Base-by-base conservation (phyloP, 1,140 invertebrate genomes). In the Drosophila prosaltans region DNA sequence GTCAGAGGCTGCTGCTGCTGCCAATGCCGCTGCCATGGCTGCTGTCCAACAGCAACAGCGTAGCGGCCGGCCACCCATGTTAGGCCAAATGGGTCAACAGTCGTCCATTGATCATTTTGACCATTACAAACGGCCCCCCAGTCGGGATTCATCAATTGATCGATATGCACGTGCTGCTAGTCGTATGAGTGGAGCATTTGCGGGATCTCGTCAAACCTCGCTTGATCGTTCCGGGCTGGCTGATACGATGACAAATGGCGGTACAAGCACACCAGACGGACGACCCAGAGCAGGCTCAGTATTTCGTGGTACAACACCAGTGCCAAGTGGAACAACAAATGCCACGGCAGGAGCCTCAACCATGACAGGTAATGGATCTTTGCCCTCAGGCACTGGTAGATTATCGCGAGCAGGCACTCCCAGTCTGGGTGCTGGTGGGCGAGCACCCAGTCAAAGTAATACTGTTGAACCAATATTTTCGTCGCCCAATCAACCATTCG, bases 41-140 rank as follows among this genome's bases (percentile, higher is more conserved):
- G 54, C 74, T 41, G 51, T 74, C 21, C 72, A 80, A 26, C 81
- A 91, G 85, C 93, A 93, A 91, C 78, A 94, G 93, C 21, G 93
- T 92, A 93, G 28, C 93, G 93, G 32, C 88, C 39, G 85, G n/a
- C 93, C 94, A 5, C 94, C 94, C 9, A 93, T 93, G 79, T 65
- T 94, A 65, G 93, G 93, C n/a, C 92, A 92, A 59, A 92, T 91
- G 45, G 91, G 92, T 6, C 94, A 94, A 78, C 93, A 94, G 84
- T 93, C 94, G 2, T 95, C 94, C 39, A 95, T 95, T 74, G 95
- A 95, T 80, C 94, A 95, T 86, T 95, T 99, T 92, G 98, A 99
- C 93, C 98, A 99, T 91, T 99, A 99, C 91, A 97, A 97, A 92
- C 94, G 96, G 88, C 96, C 97, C 63, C 96, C 97, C 2, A 97